phyloP scores from a whole-genome alignment of 1,140 invertebrate species.

The Helicoverpa zea region DNA sequence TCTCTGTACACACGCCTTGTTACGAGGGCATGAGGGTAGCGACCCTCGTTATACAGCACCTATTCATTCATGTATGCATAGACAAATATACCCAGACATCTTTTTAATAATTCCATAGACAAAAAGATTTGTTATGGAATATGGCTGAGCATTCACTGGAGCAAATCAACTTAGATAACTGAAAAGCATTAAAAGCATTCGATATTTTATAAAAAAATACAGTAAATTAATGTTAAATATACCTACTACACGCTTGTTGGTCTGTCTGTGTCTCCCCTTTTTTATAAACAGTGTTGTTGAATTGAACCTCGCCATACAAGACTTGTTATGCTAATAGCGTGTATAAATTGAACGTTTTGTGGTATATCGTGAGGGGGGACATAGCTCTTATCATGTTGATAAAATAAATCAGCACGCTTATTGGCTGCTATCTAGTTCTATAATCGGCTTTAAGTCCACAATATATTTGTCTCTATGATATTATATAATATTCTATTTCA shows the following conservation, averaged over 20 bases:
- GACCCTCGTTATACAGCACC: too few species aligned
- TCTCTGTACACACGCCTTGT: too few species aligned
- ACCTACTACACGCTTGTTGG: neutral
- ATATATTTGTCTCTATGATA: too few species aligned
- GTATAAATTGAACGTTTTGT: neutral
- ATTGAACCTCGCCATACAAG: neutral
- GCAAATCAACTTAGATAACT: too few species aligned
- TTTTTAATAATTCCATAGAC: too few species aligned
- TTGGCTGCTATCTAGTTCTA: neutral
- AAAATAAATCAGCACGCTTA: neutral
- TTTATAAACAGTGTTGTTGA: neutral
- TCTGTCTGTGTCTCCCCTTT: neutral
- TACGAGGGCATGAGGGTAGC: too few species aligned
- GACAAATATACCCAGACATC: neutral
- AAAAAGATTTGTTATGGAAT: too few species aligned
- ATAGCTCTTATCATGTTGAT: neutral
- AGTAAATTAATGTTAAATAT: too few species aligned
- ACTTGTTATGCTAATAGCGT: slow-evolving; percentile 8
- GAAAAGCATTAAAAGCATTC: too few species aligned
- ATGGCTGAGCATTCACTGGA: too few species aligned
- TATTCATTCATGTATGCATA: neutral
- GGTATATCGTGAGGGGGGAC: neutral
- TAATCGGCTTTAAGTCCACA: neutral
- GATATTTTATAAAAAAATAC: too few species aligned
- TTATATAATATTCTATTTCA: neutral